Base-by-base conservation (phyloP, 2,797 vertebrate genomes). In the Sparus aurata region DNA sequence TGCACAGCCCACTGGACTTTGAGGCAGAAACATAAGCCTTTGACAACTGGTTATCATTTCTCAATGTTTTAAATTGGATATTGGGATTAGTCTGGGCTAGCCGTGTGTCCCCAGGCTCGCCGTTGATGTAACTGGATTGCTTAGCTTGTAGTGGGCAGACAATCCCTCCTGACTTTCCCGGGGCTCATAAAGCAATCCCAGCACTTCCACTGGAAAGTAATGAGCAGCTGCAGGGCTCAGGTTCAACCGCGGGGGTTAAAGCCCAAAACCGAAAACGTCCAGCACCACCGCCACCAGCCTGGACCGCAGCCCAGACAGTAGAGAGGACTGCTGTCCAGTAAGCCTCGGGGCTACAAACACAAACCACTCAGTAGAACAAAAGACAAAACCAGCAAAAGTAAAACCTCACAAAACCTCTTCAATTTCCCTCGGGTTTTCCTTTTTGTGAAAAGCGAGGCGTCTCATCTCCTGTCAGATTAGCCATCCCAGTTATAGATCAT, bases 41-140 rank as follows among this genome's bases (percentile, higher is more conserved):
- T 86, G 84, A 92, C 91, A 92, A 91, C 87, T 93, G 92, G 85
- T 88, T 91, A 82, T 86, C 59, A 85, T 91, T 92, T 85, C 57
- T 73, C 70, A 74, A 66, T 46, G 65, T 87, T 90, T 90, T 82
- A 70, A 88, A 89, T 87, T 86, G 85, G 86, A 90, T 88, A 74
- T 89, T 85, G 75, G 82, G 82, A 91, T 92, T 90, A 89, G 66
- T 18, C 30, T 49, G 22, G 63, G 73, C 65, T 78, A 70, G 70
- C 75, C 45, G 34, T 25, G 74, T 61, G 78, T 86, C 66, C 63
- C 71, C 58, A 50, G 61, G 49, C 75, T 78, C 57, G 9, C 79
- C 54, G 70, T 74, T 79, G 71, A 74, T 83, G 75, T 84, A 79
- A 82, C 78, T 76, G 64, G 75, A 85, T 79, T 84, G 73, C 83